A percentile compares a stretch with the other conserved stretches of the same genome.
Evolutionary conservation across 2,888 invertebrate species (phyloP).

Genomic region (Morpho helenor): DNA sequence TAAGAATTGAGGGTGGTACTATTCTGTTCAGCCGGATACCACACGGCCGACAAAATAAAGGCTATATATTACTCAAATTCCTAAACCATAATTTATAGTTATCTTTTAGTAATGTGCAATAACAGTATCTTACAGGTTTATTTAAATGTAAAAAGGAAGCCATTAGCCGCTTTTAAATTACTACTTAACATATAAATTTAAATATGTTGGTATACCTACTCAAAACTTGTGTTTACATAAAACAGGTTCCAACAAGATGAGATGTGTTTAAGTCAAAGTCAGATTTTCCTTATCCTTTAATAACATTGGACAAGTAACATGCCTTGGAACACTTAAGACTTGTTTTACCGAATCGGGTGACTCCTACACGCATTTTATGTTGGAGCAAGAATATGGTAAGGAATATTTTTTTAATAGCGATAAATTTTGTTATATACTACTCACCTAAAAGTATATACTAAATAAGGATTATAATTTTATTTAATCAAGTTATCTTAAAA

Average conservation of each 20-base stretch:
- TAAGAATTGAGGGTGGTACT: too few relatives aligned
- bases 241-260: conserved; percentile 10
- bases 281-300: conserved; percentile 23
- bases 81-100: too few relatives aligned
- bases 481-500: too few relatives aligned
- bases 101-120: too few relatives aligned
- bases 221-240: conserved; percentile 8
- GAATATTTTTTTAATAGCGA: background rate
- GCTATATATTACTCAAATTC: too few relatives aligned
- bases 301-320: conserved; percentile 24
- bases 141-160: conserved; percentile 7
- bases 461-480: too few relatives aligned
- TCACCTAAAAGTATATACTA: background rate
- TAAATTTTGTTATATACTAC: conserved; percentile 16
- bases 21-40: too few relatives aligned
- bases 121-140: too few relatives aligned
- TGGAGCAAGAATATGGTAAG: background rate
- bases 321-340: conserved; percentile 23
- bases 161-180: conserved; percentile 14
- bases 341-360: conserved; percentile 20
- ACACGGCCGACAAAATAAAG: too few relatives aligned
- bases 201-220: background rate
- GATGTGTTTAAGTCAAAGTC: conserved; percentile 11
- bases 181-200: conserved; percentile 11
- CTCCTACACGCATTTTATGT: conserved; percentile 16